A percentile compares a stretch with the other conserved stretches of the same genome.
phyloP scores from a whole-genome alignment of 2,888 invertebrate species.

The Achlya flavicornis region DNA sequence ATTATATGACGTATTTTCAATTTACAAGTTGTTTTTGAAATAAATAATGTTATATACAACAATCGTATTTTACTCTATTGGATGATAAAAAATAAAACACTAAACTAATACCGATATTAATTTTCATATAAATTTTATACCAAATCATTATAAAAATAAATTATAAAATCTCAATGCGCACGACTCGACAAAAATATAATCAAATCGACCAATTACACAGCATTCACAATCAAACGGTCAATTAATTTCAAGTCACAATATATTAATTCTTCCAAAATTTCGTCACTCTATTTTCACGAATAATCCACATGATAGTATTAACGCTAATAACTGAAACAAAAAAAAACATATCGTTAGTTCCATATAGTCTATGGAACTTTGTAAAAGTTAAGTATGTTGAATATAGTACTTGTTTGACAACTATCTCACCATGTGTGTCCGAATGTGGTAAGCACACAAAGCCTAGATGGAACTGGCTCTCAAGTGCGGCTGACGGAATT shows the following conservation, averaged over 20 bases:
- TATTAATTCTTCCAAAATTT: conserved; percentile 19
- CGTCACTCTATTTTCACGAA: conserved; percentile 92
- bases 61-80: neutral
- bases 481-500: too few relatives aligned
- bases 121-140: conserved; percentile 18
- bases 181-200: conserved; percentile 13
- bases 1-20: neutral
- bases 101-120: neutral
- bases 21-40: too few relatives aligned
- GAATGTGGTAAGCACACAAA: too few relatives aligned
- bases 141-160: conserved; percentile 34
- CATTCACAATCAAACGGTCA: conserved; percentile 36
- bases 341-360: conserved; percentile 19
- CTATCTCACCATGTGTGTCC: too few relatives aligned
- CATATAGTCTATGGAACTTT: too few relatives aligned
- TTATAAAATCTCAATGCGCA: conserved; percentile 31
- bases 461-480: too few relatives aligned
- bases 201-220: conserved; percentile 3
- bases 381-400: too few relatives aligned
- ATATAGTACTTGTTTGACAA: too few relatives aligned
- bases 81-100: neutral
- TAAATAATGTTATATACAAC: too few relatives aligned
- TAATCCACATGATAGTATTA: conserved; percentile 92
- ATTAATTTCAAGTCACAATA: conserved; percentile 24
- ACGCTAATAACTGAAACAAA: conserved; percentile 90